phyloP scores from a whole-genome alignment of 2,113 vertebrate species.

The Alethe diademata region DNA sequence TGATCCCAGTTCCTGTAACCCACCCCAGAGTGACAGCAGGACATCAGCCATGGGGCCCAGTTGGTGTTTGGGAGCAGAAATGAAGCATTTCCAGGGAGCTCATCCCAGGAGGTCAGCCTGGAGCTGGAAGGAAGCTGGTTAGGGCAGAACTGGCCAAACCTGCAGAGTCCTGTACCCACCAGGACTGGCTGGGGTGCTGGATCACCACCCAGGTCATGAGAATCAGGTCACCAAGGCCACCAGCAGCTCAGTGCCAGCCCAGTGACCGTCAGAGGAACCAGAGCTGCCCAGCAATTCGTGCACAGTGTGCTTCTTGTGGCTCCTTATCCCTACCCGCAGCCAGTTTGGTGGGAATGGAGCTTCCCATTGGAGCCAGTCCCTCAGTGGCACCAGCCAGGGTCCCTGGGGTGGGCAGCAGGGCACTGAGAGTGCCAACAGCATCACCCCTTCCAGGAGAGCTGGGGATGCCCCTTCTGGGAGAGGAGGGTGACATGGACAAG shows the following conservation, averaged over 20 bases:
- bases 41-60: neutral
- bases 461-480: neutral
- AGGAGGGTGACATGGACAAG: neutral
- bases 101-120: neutral
- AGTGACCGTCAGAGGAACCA: neutral
- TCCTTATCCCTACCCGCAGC: neutral
- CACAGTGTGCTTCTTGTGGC: rapidly evolving
- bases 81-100: neutral
- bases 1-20: neutral
- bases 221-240: neutral
- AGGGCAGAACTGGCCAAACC: constrained; percentile 17
- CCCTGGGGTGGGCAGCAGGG: neutral
- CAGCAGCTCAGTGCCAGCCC: neutral
- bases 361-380: neutral
- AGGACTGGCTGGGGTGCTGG: neutral
- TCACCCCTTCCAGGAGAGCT: neutral
- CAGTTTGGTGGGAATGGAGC: neutral
- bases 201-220: constrained; percentile 19
- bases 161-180: neutral
- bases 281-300: neutral
- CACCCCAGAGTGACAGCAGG: neutral
- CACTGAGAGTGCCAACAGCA: neutral
- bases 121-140: neutral
- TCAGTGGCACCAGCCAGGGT: rapidly evolving
- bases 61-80: neutral